A percentile compares a stretch with the other conserved stretches of the same genome.
Conservation (phyloP, 2,113 vertebrate species). For the Egretta garzetta region DNA sequence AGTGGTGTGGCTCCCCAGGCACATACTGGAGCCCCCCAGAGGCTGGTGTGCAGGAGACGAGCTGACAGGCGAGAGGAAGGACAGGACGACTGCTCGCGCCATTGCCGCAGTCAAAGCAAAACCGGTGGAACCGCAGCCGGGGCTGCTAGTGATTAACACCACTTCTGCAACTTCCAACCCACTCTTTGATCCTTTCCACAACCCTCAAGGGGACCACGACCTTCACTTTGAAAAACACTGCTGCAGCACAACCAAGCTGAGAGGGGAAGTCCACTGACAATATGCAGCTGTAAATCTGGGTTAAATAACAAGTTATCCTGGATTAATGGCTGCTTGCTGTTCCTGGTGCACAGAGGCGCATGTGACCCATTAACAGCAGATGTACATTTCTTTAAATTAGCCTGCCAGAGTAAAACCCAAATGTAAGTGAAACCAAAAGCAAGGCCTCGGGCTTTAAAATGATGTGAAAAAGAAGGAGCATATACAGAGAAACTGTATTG, state of each 20-base stretch:
- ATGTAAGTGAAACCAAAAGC: not conserved
- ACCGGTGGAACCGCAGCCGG: fast-evolving
- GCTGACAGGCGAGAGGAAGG: not conserved
- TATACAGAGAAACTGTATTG: not conserved
- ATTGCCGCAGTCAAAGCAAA: fast-evolving
- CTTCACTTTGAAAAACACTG: not conserved
- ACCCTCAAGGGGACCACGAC: not conserved
- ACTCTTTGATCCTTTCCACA: not conserved
- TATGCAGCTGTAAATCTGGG: not conserved
- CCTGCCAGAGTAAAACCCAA: not conserved
- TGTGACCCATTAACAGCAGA: not conserved
- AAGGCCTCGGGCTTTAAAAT: not conserved
- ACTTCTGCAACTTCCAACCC: not conserved
- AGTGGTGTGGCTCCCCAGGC: not conserved
- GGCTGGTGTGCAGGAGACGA: not conserved
- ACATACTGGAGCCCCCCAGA: not conserved
- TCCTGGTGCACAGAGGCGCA: not conserved
- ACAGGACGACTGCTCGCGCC: not conserved
- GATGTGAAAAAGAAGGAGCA: not conserved
- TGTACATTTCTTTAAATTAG: not conserved
- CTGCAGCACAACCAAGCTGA: not conserved
- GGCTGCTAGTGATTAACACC: not conserved
- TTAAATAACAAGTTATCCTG: not conserved
- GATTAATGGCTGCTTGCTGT: not conserved
- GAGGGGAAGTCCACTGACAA: not conserved